These are phyloP conservation scores for Hephaestus fuliginosus DNA, from an alignment of 2,797 vertebrate genomes.

Conservation along the genomic window DNA sequence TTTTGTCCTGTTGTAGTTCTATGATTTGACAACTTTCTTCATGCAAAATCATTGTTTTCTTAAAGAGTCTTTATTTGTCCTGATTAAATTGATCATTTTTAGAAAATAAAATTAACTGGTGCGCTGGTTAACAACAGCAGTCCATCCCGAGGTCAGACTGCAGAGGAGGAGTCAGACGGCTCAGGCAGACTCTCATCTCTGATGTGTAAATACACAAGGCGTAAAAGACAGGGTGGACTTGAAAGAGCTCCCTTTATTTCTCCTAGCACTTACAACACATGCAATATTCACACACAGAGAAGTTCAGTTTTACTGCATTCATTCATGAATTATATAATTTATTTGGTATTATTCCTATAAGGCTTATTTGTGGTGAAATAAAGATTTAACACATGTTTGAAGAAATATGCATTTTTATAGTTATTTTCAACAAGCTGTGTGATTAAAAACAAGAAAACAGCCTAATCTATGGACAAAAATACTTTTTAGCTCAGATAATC, in stretches of 20 bases:
- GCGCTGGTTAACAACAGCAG: constrained; percentile 59
- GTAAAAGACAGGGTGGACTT: constrained; percentile 34
- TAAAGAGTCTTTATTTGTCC: neutral
- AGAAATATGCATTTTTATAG: constrained; percentile 19
- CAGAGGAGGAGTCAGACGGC: constrained; percentile 40
- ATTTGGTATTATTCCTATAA: constrained; percentile 8
- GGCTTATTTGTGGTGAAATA: constrained; percentile 7
- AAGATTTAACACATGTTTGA: constrained; percentile 4
- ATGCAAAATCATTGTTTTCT: neutral
- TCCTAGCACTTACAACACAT: constrained; percentile 20
- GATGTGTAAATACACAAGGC: constrained; percentile 49
- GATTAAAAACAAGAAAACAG: constrained; percentile 2
- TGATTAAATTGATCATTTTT: neutral
- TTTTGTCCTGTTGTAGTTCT: neutral
- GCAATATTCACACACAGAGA: neutral
- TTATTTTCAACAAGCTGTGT: neutral
- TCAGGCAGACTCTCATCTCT: constrained; percentile 45
- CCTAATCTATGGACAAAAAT: neutral
- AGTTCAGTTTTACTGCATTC: no score
- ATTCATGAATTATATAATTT: neutral
- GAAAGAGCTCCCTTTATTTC: constrained; percentile 43
- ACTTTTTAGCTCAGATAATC: neutral
- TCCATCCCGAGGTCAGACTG: constrained; percentile 58
- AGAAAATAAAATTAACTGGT: constrained; percentile 1
- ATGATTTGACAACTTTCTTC: neutral